Evolutionary conservation across 2,797 vertebrate species (phyloP).

Genomic region (Remorina albescens): DNA sequence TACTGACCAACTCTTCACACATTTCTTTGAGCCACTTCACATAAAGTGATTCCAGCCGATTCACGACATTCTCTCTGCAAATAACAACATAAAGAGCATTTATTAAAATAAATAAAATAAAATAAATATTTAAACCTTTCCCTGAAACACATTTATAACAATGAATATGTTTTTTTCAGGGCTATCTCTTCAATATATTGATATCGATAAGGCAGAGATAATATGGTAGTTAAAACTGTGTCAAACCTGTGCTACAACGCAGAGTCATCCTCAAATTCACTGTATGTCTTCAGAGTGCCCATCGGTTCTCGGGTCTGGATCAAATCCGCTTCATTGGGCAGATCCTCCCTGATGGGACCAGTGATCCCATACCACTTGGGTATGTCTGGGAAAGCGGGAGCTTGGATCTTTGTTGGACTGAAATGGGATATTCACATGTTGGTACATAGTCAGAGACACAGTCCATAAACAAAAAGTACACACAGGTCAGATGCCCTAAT

Average conservation of each 20-base stretch:
- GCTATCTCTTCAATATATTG: not conserved
- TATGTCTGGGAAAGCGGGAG: conserved; percentile 78
- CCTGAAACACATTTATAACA: not conserved
- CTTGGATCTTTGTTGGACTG: not conserved
- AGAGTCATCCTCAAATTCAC: conserved; percentile 90
- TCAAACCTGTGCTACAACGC: conserved; percentile 90
- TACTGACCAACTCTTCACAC: conserved; percentile 89
- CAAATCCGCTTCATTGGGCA: conserved; percentile 89
- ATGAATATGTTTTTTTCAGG: not conserved
- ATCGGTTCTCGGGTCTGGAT: conserved; percentile 87
- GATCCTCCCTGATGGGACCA: conserved; percentile 90
- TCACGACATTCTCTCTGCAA: conserved; percentile 90
- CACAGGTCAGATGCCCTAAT: not conserved
- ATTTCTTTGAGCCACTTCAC: conserved; percentile 93
- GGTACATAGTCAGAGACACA: not conserved
- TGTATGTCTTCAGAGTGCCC: conserved; percentile 88
- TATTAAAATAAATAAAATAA: no score
- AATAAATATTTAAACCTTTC: not conserved
- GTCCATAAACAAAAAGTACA: not conserved
- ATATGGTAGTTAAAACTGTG: not conserved
- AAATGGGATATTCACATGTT: not conserved
- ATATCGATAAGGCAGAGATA: not conserved
- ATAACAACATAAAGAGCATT: conserved; percentile 4
- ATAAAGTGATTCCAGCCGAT: conserved; percentile 90
- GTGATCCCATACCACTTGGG: conserved; percentile 92